Conservation (phyloP, 1,140 invertebrate genomes). For the Neomicropteryx cornuta region DNA sequence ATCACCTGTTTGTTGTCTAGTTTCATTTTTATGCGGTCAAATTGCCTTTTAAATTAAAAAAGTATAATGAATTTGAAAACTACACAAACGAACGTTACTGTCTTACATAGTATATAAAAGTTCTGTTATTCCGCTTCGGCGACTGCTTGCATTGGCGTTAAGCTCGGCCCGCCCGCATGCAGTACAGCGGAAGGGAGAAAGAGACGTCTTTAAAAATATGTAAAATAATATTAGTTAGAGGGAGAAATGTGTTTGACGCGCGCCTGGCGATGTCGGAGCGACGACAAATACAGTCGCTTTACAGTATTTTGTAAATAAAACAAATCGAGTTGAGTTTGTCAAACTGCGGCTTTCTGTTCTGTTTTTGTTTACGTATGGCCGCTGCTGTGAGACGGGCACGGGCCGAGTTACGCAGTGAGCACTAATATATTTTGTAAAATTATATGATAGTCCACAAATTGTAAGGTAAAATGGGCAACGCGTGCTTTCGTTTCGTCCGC, state of each 20-base stretch:
- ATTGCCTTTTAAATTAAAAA: background rate
- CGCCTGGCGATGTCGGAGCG: background rate
- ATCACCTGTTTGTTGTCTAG: too few species aligned
- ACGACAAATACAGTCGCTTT: background rate
- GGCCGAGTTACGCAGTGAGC: too few species aligned
- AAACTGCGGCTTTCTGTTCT: too few species aligned
- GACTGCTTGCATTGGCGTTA: background rate
- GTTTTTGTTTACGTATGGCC: too few species aligned
- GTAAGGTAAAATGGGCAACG: conserved; percentile 28
- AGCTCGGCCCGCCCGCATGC: background rate
- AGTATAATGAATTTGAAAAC: background rate
- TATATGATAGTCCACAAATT: too few species aligned
- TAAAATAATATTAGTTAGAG: background rate
- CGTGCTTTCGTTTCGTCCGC: conserved; percentile 20
- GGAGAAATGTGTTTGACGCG: background rate
- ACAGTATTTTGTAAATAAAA: background rate
- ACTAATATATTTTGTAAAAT: too few species aligned
- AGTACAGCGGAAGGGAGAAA: background rate
- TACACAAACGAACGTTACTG: background rate
- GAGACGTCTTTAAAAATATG: background rate
- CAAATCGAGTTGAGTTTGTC: background rate
- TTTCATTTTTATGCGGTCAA: too few species aligned
- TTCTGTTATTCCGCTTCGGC: background rate
- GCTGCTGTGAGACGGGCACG: too few species aligned
- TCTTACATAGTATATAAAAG: background rate